These are phyloP conservation scores for Phalacrocorax pelagicus DNA, from an alignment of 2,113 vertebrate genomes.

Conservation along the genomic window DNA sequence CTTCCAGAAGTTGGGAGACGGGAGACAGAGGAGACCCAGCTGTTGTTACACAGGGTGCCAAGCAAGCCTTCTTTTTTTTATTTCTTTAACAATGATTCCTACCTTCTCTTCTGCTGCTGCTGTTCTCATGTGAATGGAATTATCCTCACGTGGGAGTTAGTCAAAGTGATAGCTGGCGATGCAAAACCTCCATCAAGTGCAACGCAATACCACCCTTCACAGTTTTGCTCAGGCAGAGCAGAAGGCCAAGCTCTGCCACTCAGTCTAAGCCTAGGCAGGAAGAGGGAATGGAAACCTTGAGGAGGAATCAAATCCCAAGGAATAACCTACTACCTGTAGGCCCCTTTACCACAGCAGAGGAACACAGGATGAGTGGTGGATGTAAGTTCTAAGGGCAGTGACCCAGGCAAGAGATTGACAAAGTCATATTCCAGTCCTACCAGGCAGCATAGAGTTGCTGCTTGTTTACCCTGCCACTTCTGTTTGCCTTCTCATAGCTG, in stretches of 20 bases:
- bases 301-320: not conserved
- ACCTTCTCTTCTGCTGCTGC: not conserved
- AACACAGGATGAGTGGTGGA: not conserved
- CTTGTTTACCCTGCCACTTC: not conserved
- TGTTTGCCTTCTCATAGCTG: not conserved
- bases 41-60: not conserved
- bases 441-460: not conserved
- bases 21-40: not conserved
- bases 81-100: not conserved
- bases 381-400: not conserved
- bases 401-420: not conserved
- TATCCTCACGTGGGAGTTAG: not conserved
- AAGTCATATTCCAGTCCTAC: not conserved
- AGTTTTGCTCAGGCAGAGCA: not conserved
- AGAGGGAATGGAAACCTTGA: not conserved
- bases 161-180: not conserved
- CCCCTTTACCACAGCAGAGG: not conserved
- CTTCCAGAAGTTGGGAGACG: not conserved
- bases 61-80: not conserved
- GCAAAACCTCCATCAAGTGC: not conserved
- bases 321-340: not conserved
- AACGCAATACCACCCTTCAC: rapidly evolving
- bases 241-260: not conserved
- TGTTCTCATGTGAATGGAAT: not conserved
- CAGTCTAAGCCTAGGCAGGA: not conserved